A percentile compares a stretch with the other conserved stretches of the same genome.
Evolutionary conservation across 2,113 vertebrate species (phyloP).

Genomic region (Actenoides hombroni): DNA sequence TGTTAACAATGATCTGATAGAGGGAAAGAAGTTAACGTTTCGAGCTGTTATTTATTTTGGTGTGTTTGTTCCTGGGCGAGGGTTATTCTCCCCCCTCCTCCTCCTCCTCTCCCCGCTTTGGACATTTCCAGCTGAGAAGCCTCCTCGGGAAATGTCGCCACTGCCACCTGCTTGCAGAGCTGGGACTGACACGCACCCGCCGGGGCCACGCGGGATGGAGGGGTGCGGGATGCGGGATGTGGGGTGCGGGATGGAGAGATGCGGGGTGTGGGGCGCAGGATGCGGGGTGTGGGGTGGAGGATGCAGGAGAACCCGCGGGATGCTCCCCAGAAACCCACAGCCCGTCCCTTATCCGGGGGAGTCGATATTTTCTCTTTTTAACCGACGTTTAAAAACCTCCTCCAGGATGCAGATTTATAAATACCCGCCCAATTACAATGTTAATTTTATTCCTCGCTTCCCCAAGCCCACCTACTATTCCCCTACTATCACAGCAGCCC

Average conservation of each 20-base stretch:
- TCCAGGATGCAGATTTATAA: neutral
- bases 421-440: neutral
- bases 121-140: constrained; percentile 66
- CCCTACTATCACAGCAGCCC: neutral
- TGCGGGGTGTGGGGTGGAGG: neutral
- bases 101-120: neutral
- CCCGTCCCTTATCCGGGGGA: neutral
- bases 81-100: neutral
- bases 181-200: constrained; percentile 60
- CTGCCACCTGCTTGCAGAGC: constrained; percentile 79
- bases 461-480: constrained; percentile 4
- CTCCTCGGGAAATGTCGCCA: constrained; percentile 74
- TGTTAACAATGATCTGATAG: constrained; percentile 66
- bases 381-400: neutral
- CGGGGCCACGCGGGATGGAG: neutral
- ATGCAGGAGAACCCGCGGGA: neutral
- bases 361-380: neutral
- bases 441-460: neutral
- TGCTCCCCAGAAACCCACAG: neutral
- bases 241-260: neutral
- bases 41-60: constrained; percentile 62
- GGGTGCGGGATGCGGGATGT: rapidly evolving
- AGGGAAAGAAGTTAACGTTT: constrained; percentile 64
- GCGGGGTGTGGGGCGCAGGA: neutral
- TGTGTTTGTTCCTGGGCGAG: constrained; percentile 36